A percentile compares a stretch with the other conserved stretches of the same genome.
These are phyloP conservation scores for Pinctada fucata DNA, from an alignment of 2,888 invertebrate species.

Conservation along the genomic window DNA sequence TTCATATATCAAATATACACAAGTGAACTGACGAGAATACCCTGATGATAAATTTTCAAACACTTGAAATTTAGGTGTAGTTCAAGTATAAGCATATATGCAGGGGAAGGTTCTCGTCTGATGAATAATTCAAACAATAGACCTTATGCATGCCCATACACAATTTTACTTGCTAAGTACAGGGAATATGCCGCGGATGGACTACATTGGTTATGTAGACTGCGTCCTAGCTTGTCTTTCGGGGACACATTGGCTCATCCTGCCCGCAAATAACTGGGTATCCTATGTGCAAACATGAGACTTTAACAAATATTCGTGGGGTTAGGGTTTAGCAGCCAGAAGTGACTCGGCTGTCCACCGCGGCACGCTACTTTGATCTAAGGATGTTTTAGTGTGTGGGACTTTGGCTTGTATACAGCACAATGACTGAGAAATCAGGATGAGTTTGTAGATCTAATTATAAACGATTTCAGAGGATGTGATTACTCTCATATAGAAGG, in stretches of 20 bases:
- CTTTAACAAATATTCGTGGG: conserved; percentile 27
- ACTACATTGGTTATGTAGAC: not conserved
- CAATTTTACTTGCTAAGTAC: conserved; percentile 7
- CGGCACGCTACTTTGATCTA: not conserved
- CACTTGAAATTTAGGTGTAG: not conserved
- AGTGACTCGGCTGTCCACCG: conserved; percentile 1
- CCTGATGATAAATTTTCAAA: not conserved
- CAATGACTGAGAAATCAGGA: too few relatives aligned
- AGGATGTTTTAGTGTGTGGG: too few relatives aligned
- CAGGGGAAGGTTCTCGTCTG: not conserved
- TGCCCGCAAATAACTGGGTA: conserved; percentile 41
- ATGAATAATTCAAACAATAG: conserved; percentile 20
- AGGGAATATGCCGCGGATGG: not conserved
- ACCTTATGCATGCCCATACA: conserved; percentile 22
- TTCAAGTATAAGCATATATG: not conserved
- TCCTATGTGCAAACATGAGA: conserved; percentile 31
- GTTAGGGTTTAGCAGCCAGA: conserved; percentile 22
- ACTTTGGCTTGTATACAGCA: too few relatives aligned
- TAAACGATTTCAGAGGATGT: too few relatives aligned
- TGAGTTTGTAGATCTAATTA: too few relatives aligned
- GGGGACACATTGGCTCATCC: not conserved
- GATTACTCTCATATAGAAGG: too few relatives aligned
- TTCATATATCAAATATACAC: too few relatives aligned
- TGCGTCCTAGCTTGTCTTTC: not conserved
- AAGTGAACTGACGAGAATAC: too few relatives aligned